phyloP scores from a whole-genome alignment of 2,113 vertebrate species.

The Dinomys branickii region DNA sequence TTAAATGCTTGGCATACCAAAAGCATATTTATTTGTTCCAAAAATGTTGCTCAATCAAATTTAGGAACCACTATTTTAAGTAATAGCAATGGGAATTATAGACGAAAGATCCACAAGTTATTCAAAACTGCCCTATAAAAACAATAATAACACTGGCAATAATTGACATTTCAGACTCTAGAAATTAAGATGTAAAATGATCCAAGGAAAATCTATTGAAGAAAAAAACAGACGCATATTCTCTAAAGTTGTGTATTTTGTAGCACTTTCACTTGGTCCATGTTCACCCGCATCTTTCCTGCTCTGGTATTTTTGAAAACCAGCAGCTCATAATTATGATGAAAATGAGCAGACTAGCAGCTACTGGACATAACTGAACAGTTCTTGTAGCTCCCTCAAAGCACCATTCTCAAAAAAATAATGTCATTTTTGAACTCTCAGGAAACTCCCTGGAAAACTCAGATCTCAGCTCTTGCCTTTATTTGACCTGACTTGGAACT shows the following conservation, averaged over 20 bases:
- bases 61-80: neutral
- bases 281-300: neutral
- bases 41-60: neutral
- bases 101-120: neutral
- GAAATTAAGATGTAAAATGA: neutral
- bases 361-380: neutral
- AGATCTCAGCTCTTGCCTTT: neutral
- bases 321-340: neutral
- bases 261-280: neutral
- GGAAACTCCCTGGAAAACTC: neutral
- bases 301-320: neutral
- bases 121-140: neutral
- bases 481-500: neutral
- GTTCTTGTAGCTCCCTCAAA: neutral
- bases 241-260: neutral
- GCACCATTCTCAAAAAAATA: neutral
- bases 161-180: neutral
- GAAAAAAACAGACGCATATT: neutral
- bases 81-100: neutral
- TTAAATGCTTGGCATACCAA: neutral
- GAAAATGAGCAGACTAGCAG: neutral
- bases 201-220: neutral
- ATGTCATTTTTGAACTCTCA: neutral
- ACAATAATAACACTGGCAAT: neutral
- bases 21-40: neutral